Percentiles rank a stretch among this genome's conserved stretches.
Evolutionary conservation across 35 echinoderm and acorn worm genomes (phyloP).

Genomic region (Heliocidaris tuberculata): DNA sequence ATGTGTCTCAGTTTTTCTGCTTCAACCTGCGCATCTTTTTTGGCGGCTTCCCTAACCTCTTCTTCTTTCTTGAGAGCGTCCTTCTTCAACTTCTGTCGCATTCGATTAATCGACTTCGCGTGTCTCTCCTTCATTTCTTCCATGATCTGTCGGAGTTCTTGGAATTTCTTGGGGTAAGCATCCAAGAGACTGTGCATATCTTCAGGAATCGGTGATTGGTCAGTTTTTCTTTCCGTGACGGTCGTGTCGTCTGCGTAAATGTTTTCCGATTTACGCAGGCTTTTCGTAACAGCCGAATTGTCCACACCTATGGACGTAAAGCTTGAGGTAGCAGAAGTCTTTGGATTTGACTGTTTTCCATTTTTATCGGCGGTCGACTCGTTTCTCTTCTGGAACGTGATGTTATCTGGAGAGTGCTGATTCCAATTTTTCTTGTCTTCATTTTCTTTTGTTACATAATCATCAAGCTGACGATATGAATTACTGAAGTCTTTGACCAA

Average conservation of each 20-base stretch:
- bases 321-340: background rate
- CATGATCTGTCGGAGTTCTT: conserved; percentile 22
- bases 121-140: conserved; percentile 37
- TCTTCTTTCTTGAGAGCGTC: conserved; percentile 24
- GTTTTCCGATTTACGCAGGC: background rate
- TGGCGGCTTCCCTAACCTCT: background rate
- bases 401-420: background rate
- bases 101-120: background rate
- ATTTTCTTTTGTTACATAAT: conserved; percentile 13
- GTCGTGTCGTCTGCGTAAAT: background rate
- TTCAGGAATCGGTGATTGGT: background rate
- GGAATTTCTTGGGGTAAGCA: conserved; percentile 26
- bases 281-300: background rate
- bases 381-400: background rate
- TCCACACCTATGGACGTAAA: background rate
- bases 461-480: conserved; percentile 31
- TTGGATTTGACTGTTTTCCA: background rate
- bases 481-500: conserved; percentile 17
- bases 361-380: background rate
- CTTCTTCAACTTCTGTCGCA: conserved; percentile 32
- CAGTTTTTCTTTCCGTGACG: background rate
- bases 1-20: conserved; percentile 7
- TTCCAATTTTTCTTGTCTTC: background rate
- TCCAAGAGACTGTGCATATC: background rate
- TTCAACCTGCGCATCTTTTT: background rate